Evolutionary conservation across 2,888 invertebrate species (phyloP), one percentile per base, ranked within the genome.

Genomic region (Conops quadrifasciatus): DNA sequence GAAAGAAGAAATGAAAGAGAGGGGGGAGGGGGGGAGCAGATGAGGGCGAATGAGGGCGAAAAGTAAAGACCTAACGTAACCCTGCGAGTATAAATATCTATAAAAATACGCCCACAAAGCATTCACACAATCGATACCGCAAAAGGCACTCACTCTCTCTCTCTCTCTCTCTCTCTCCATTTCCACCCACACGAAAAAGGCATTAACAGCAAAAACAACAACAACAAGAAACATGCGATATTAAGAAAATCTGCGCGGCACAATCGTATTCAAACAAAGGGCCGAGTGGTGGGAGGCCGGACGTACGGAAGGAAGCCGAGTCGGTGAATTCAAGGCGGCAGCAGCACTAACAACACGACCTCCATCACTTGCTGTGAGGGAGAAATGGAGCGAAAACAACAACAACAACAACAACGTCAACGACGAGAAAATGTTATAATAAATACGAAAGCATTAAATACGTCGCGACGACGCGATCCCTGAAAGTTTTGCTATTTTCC

Each of bases 401-500:
- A 49, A 11, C 49, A 49, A 49, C 3, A 49, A 49, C 49, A 49
- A 49, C 49, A 49, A 49, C 49, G 7, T 4, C 49, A 15, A 19
- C 49, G 2, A 3, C 7, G n/a, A 49, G n/a, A 3, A 36, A 36
- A 7, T 13, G 4, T 7, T 2, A 24, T 19, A 56, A 2, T 13
- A 56, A 24, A 56, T 16, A 56, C 15, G 56, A 21, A 59, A 30
- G 16, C 47, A 47, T 24, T 63, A 63, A 63, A 26, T 47, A 28
- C 7, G 30, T 19, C 13, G 15, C 16, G n/a, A n/a, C n/a, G n/a
- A n/a, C n/a, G n/a, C 2, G 2, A 56, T 19, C 66, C n/a, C 53
- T 66, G 13, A 5, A 28, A 51, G n/a, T 56, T 66, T 16, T 28
- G 64, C 64, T 49, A 47, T 21, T 49, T 63, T 64, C 28, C 49